Percentiles rank a stretch among this genome's conserved stretches.
These are phyloP conservation scores for Eupleurogrammus muticus DNA, from an alignment of 2,797 vertebrate genomes.

Conservation along the genomic window DNA sequence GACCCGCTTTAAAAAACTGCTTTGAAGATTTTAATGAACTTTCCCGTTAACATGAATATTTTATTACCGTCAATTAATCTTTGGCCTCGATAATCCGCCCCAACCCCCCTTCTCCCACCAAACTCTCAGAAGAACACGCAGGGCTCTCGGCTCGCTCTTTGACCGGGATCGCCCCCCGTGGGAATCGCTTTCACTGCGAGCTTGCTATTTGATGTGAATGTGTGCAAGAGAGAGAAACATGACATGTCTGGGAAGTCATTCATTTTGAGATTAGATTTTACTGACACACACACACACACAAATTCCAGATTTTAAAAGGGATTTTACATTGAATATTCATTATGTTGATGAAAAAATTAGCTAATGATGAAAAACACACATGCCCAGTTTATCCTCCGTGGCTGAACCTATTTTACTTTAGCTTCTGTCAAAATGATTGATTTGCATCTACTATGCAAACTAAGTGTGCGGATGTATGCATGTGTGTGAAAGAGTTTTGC, in stretches of 20 bases:
- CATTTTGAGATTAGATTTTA: slow-evolving; percentile 35
- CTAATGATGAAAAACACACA: slow-evolving; percentile 22
- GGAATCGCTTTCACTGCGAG: slow-evolving; percentile 51
- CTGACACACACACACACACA: not conserved
- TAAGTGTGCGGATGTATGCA: not conserved
- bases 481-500: not conserved
- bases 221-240: slow-evolving; percentile 15
- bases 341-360: not conserved
- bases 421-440: slow-evolving; percentile 2
- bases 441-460: not conserved
- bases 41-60: slow-evolving; percentile 77
- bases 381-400: not conserved
- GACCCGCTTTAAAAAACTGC: slow-evolving; percentile 46
- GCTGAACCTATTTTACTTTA: not conserved
- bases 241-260: not conserved
- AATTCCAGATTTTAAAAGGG: not conserved
- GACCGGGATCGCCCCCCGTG: slow-evolving; percentile 51
- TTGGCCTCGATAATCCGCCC: slow-evolving; percentile 72
- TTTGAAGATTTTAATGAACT: slow-evolving; percentile 82
- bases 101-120: too few relatives aligned
- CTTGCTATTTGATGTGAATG: slow-evolving; percentile 41
- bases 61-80: slow-evolving; percentile 81
- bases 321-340: slow-evolving; percentile 9
- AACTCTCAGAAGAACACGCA: slow-evolving; percentile 43
- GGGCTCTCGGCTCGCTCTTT: slow-evolving; percentile 59